phyloP scores from a whole-genome alignment of 2,113 vertebrate species.

The Pterocles burchelli region DNA sequence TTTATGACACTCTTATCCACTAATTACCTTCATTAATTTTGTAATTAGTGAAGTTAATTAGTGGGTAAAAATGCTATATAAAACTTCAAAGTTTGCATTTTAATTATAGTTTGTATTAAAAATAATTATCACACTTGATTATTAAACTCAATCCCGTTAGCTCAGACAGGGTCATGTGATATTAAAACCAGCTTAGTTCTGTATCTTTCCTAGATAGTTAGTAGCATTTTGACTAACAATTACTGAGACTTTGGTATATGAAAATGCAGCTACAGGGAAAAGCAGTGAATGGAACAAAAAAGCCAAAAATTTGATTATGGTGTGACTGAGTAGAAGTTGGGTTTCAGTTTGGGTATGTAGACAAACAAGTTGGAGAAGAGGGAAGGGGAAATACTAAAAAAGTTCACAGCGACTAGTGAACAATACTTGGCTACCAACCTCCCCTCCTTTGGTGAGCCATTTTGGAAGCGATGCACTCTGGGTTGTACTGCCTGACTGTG shows the following conservation, averaged over 20 bases:
- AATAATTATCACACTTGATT: conserved; percentile 69
- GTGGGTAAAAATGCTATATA: conserved; percentile 68
- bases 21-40: conserved; percentile 77
- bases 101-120: conserved; percentile 72
- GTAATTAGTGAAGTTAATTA: conserved; percentile 74
- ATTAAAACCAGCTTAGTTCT: conserved; percentile 1
- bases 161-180: conserved; percentile 15
- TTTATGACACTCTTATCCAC: conserved; percentile 63
- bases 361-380: neutral
- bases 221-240: neutral
- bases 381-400: neutral
- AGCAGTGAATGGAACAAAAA: neutral
- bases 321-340: neutral
- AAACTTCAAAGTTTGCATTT: conserved; percentile 78
- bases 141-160: conserved; percentile 54
- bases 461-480: neutral
- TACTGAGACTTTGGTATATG: neutral
- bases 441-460: neutral
- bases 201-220: neutral
- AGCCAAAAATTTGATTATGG: neutral
- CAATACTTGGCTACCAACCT: neutral
- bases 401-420: neutral
- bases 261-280: neutral
- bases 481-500: neutral
- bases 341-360: neutral